phyloP scores from a whole-genome alignment of 2,888 invertebrate species.

The Malthinus seriepunctatus region DNA sequence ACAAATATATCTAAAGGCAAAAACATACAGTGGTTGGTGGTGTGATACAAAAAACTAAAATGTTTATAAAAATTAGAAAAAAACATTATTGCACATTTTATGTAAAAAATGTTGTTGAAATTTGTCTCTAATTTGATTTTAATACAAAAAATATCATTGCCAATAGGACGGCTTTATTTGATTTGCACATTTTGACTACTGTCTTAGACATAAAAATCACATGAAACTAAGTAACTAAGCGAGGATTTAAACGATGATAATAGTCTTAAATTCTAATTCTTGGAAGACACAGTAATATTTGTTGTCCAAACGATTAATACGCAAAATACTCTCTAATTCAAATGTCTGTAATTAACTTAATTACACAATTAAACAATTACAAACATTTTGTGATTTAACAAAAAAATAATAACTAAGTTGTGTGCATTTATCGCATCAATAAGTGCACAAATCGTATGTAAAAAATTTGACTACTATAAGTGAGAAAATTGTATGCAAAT shows the following conservation, averaged over 20 bases:
- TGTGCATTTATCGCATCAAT: no score
- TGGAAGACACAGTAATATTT: constrained; percentile 46
- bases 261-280: constrained; percentile 21
- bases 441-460: background rate
- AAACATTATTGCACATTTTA: constrained; percentile 19
- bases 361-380: no score
- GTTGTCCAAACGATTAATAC: constrained; percentile 28
- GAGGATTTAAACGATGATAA: constrained; percentile 35
- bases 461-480: constrained; percentile 19
- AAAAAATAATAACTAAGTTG: no score
- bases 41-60: background rate
- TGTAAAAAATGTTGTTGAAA: background rate
- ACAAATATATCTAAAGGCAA: background rate
- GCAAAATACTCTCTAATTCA: no score
- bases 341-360: no score
- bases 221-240: constrained; percentile 39
- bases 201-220: constrained; percentile 36
- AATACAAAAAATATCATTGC: constrained; percentile 15
- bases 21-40: no score
- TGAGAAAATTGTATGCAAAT: constrained; percentile 13
- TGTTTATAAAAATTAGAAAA: constrained; percentile 7
- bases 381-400: no score
- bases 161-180: constrained; percentile 16
- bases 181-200: constrained; percentile 27
- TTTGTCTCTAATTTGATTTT: constrained; percentile 7